Evolutionary conservation across 2,113 vertebrate species (phyloP), one percentile per base, ranked within the genome.

Genomic region (Nerophis ophidion): DNA sequence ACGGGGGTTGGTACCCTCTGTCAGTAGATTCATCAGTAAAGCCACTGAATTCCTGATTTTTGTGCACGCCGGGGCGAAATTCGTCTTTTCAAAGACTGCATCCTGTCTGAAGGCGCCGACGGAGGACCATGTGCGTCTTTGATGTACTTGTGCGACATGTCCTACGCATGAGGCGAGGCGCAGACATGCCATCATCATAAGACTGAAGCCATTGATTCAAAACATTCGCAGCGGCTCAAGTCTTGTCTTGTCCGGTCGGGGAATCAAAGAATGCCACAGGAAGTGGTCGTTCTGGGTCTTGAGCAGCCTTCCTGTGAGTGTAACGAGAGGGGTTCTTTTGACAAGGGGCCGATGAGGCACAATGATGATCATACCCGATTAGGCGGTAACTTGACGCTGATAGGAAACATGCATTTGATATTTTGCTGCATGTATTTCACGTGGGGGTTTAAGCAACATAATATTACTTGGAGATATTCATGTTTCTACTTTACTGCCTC

Each of bases 181-280:
- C 10, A 9, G 38, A 9, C 38, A 3, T 40, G 10, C 11, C 8
- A 40, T 40, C 8, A 8, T 8, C 7, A 9, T 9, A 40, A 4
- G 40, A 44, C 40, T 44, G 12, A 26, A 11, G 12, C 40, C 10
- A 5, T 44, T 12, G 8, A 38, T 10, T 10, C 40, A 44, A 44
- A 44, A 40, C 38, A 8, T 3, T 44, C 40, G 40, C 10, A 44
- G 40, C 10, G 11, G 10, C 7, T 40, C 7, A 9, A 9, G 38
- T 40, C 38, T 36, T 48, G 58, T 10, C 50, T 13, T 33, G 61
- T 40, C 8, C 35, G 16, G 42, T 66, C 50, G 10, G 44, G 50
- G 70, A 75, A 77, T 82, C 65, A 72, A 81, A 81, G 78, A 74
- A 70, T 58, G 79, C 70, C 66, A 60, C 63, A 72, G 74, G 75